Evolutionary conservation across 2,113 vertebrate species (phyloP).

Genomic region (Poeciliopsis retropinna): DNA sequence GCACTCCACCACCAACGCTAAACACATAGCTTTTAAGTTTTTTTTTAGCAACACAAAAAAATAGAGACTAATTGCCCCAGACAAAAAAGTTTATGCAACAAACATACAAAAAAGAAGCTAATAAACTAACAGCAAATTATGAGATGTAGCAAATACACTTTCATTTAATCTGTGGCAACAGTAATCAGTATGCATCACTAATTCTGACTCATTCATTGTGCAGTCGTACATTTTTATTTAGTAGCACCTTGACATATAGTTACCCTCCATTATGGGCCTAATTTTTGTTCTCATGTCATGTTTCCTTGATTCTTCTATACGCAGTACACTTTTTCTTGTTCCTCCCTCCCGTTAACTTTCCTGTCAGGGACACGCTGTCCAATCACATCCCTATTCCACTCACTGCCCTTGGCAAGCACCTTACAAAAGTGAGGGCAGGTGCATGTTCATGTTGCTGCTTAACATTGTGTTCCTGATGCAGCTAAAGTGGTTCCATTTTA

Average conservation of each 20-base stretch:
- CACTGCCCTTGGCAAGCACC: constrained; percentile 29
- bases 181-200: background rate
- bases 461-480: constrained; percentile 50
- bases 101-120: no score
- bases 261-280: background rate
- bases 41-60: no score
- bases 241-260: background rate
- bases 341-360: background rate
- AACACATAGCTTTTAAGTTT: no score
- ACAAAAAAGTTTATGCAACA: no score
- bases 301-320: background rate
- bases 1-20: no score
- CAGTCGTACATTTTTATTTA: background rate
- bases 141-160: no score
- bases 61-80: no score
- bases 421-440: constrained; percentile 18
- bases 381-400: constrained; percentile 48
- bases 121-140: no score
- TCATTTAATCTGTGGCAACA: no score
- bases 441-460: constrained; percentile 37
- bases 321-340: constrained; percentile 1
- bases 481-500: constrained; percentile 44
- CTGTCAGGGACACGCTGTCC: constrained; percentile 30
- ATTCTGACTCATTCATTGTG: background rate
- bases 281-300: background rate